phyloP scores from a whole-genome alignment of 64 coral and sea anemone species.

The Trachythela sp. region DNA sequence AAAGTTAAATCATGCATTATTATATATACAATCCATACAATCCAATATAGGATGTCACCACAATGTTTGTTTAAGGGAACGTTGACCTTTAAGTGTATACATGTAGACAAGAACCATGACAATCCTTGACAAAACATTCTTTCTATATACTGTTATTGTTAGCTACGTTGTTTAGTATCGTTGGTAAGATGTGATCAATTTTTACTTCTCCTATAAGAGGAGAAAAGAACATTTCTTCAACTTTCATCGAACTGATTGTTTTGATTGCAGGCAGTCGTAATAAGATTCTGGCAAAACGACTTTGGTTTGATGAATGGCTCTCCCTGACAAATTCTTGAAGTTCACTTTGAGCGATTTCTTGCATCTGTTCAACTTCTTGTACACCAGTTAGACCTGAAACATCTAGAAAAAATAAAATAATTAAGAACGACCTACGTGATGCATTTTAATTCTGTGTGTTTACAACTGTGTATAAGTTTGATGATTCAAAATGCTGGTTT shows the following conservation, averaged over 20 bases:
- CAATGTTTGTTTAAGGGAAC: background rate
- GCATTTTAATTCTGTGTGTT: no score
- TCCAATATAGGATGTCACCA: no score
- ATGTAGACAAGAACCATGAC: background rate
- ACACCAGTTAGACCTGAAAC: background rate
- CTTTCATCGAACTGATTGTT: background rate
- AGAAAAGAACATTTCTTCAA: conserved; percentile 23
- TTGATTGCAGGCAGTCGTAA: conserved; percentile 1
- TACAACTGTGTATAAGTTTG: no score
- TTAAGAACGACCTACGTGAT: no score
- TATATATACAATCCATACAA: no score
- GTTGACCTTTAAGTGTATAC: background rate
- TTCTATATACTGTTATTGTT: background rate
- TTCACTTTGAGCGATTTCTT: conserved; percentile 18
- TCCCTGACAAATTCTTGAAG: background rate
- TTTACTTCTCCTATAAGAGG: conserved; percentile 2
- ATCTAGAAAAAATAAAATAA: background rate
- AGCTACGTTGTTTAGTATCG: background rate
- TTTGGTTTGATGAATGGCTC: background rate
- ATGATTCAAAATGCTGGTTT: no score
- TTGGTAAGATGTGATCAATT: conserved; percentile 11
- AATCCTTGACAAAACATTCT: no score
- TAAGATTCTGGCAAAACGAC: conserved; percentile 2
- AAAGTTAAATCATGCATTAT: no score
- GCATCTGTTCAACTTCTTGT: background rate